phyloP scores from a whole-genome alignment of 2,113 vertebrate genomes.

The Pica pica region DNA sequence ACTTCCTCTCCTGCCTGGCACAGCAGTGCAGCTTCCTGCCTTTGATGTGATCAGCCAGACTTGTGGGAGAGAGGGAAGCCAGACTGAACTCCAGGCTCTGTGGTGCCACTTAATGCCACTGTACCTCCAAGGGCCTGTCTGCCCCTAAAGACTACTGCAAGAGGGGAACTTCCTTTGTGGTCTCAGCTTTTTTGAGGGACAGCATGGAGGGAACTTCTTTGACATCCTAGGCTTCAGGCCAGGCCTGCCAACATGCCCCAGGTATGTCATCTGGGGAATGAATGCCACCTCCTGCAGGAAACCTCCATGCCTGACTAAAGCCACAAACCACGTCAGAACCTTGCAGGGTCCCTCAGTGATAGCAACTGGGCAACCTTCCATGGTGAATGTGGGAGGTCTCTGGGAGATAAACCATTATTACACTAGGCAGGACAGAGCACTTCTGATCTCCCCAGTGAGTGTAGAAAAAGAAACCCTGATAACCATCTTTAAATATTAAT shows the following conservation, averaged over 20 bases:
- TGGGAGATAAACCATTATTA: not conserved
- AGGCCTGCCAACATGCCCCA: not conserved
- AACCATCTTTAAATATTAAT: not conserved
- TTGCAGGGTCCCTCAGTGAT: not conserved
- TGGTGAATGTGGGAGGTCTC: not conserved
- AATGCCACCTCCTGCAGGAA: not conserved
- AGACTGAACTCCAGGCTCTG: not conserved
- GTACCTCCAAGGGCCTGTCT: not conserved
- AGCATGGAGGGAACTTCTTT: not conserved
- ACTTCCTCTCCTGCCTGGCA: not conserved
- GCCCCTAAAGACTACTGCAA: not conserved
- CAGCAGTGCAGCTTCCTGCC: not conserved
- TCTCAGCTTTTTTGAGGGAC: not conserved
- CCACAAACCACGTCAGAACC: accelerated
- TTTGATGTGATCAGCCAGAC: not conserved
- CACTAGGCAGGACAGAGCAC: not conserved
- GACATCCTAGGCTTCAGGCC: not conserved
- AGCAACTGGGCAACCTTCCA: not conserved
- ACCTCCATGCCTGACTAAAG: not conserved
- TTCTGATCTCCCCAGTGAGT: not conserved
- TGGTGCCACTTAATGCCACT: not conserved
- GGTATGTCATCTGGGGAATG: not conserved
- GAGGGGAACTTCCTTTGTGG: not conserved
- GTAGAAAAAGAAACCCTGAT: not conserved
- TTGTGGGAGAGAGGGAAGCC: not conserved